These are phyloP conservation scores for Porites cylindrica DNA, from an alignment of 92 coral and sea anemone species.

Conservation along the genomic window DNA sequence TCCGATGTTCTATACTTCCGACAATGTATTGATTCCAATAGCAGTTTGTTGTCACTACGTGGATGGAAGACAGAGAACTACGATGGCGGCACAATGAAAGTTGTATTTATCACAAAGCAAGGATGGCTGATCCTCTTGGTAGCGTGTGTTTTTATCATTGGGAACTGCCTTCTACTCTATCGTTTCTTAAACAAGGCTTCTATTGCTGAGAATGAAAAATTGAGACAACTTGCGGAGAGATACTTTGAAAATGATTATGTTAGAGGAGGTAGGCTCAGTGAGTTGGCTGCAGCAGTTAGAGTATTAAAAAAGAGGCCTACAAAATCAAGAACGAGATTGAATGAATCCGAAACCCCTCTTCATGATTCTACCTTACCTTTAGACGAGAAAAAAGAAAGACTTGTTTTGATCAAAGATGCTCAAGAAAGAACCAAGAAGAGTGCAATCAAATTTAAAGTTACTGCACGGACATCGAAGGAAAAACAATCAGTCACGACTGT, in stretches of 20 bases:
- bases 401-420: background rate
- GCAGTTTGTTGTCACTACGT: conserved; percentile 17
- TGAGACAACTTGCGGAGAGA: conserved; percentile 20
- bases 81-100: conserved; percentile 50
- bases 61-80: background rate
- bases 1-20: conserved; percentile 2
- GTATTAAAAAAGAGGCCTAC: background rate
- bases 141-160: conserved; percentile 67
- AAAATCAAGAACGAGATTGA: background rate
- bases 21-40: conserved; percentile 3
- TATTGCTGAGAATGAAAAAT: background rate
- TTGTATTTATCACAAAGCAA: conserved; percentile 65
- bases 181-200: conserved; percentile 62
- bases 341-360: background rate
- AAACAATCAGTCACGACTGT: background rate
- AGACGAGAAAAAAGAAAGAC: background rate
- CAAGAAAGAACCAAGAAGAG: background rate
- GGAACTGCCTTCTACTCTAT: conserved; percentile 77
- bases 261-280: background rate
- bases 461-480: background rate
- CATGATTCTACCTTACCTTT: background rate
- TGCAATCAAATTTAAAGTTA: background rate
- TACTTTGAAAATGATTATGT: background rate
- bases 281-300: background rate
- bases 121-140: conserved; percentile 67